These are phyloP conservation scores for Neodontobutis hainanensis DNA, from an alignment of 2,113 vertebrate genomes.

Conservation along the genomic window DNA sequence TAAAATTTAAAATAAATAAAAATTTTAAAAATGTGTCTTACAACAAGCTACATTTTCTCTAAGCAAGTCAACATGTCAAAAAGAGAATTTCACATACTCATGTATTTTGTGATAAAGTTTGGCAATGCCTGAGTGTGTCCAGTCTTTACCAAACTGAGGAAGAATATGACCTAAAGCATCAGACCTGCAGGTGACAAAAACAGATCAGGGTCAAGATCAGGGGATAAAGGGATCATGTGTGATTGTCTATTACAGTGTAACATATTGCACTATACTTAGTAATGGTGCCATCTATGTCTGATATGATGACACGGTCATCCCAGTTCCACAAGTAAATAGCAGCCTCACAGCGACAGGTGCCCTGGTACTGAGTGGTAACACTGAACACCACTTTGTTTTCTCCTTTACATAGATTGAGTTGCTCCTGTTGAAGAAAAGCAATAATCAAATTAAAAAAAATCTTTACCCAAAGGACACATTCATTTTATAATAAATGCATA, in stretches of 20 bases:
- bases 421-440: slow-evolving; percentile 68
- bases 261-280: slow-evolving; percentile 83
- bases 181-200: slow-evolving; percentile 77
- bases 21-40: neutral
- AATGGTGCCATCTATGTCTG: slow-evolving; percentile 96
- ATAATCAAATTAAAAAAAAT: neutral
- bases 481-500: neutral
- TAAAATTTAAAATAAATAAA: neutral
- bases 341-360: slow-evolving; percentile 91
- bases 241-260: neutral
- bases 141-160: slow-evolving; percentile 94
- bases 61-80: neutral
- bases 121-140: slow-evolving; percentile 92
- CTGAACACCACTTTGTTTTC: slow-evolving; percentile 92
- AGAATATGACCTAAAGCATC: slow-evolving; percentile 94
- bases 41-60: too few species aligned
- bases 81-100: slow-evolving; percentile 72
- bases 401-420: slow-evolving; percentile 87
- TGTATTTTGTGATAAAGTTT: slow-evolving; percentile 96
- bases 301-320: slow-evolving; percentile 91
- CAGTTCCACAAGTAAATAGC: slow-evolving; percentile 96
- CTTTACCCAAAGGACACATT: too few species aligned
- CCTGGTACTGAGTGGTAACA: slow-evolving; percentile 94
- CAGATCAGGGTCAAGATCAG: neutral
- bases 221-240: neutral